A percentile compares a stretch with the other conserved stretches of the same genome.
phyloP scores from a whole-genome alignment of 2,113 vertebrate genomes.

The Odobenus rosmarus region DNA sequence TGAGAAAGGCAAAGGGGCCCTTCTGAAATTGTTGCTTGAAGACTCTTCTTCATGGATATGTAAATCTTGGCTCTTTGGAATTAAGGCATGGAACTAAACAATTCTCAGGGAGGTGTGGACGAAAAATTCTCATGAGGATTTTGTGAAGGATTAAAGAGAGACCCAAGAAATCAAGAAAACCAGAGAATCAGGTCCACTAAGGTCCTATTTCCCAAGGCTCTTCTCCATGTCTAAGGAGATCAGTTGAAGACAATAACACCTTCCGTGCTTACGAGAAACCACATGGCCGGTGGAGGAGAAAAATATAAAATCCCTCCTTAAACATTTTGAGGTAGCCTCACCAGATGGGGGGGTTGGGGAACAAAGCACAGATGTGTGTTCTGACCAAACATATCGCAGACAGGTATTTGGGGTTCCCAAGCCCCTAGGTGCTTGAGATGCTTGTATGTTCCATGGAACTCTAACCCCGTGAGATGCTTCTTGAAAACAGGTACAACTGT shows the following conservation, averaged over 20 bases:
- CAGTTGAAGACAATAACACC: not conserved
- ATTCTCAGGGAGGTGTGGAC: not conserved
- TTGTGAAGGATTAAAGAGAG: not conserved
- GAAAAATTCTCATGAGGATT: not conserved
- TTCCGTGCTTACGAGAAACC: not conserved
- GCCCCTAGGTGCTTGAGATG: not conserved
- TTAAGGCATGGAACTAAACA: not conserved
- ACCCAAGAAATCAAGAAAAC: not conserved
- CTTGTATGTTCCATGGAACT: not conserved
- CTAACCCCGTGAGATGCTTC: not conserved
- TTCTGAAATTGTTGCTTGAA: not conserved
- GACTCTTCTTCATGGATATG: not conserved
- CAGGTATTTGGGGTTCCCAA: not conserved
- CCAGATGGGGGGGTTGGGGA: rapidly evolving
- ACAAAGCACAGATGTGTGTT: not conserved
- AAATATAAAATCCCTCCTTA: not conserved
- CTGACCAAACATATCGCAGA: not conserved
- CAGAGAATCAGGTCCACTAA: not conserved
- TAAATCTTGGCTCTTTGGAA: not conserved
- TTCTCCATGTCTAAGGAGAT: not conserved
- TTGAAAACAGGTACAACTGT: not conserved
- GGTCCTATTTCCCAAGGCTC: not conserved
- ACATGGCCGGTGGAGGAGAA: not conserved
- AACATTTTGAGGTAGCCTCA: not conserved
- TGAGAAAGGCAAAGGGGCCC: not conserved